Base-by-base conservation (phyloP, 2,797 vertebrate species). In the Pitangus sulphuratus region DNA sequence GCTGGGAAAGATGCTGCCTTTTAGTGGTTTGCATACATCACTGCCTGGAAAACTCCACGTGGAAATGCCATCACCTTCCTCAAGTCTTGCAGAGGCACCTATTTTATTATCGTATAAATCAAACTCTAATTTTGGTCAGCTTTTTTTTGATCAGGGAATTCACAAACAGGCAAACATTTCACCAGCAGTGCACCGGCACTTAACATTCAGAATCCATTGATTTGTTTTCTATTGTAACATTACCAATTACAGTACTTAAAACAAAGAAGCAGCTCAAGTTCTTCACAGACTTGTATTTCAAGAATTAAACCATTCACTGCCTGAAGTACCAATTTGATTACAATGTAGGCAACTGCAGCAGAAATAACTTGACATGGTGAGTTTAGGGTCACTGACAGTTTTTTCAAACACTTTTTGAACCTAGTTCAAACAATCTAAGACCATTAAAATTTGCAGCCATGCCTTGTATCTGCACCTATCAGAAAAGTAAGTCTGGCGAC, bases 161-260 rank as follows among this genome's bases (percentile, higher is more conserved):
- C 35, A 62, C 6, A 72, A 68, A 58, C 1, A 26, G 81, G 42
- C 40, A 72, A 87, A 60, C 6, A 35, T 44, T 70, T 87, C 53
- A 89, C 22, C 85, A 83, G 33, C 54, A 64, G 21, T 21, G 64
- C 21, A 47, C 31, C 1, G 4, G 30, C 53, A 61, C 61, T 68
- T 80, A 20, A 60, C 61, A 80, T 81, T 81, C 69, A 78, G 64
- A 89, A 91, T 56, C 44, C 25, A 64, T 4, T 16, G 6, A 30
- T 53, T 42, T 83, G 45, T 68, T 82, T 89, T 80, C 65, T 37
- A 42, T 64, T 68, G n/a, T 31, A 84, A 66, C 0, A 1, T 74
- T 60, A 89, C 31, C 64, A 57, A 40, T 66, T 48, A 77, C 71
- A 84, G 42, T 68, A 74, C 30, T 70, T 71, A 65, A 91, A 90